phyloP scores from a whole-genome alignment of 2,888 invertebrate species.

The Luperina testacea region DNA sequence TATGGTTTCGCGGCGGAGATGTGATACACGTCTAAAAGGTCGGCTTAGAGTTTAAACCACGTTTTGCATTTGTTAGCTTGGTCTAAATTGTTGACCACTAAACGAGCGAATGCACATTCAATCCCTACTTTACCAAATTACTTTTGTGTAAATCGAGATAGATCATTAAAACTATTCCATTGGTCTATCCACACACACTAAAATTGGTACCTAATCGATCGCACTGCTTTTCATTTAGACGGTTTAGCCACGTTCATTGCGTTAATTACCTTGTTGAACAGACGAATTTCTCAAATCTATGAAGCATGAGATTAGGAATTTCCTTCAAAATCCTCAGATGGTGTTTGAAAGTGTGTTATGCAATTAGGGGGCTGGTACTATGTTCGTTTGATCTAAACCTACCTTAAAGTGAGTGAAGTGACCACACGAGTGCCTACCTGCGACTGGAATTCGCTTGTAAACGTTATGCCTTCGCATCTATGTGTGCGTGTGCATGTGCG shows the following conservation, averaged over 20 bases:
- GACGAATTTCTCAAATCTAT: background rate
- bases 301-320: background rate
- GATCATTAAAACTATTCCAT: background rate
- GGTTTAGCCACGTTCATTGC: background rate
- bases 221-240: background rate
- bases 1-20: no score
- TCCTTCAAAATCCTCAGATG: background rate
- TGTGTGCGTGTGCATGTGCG: background rate
- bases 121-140: background rate
- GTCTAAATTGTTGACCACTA: background rate
- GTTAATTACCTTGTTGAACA: background rate
- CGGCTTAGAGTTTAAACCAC: background rate
- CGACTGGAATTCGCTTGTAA: background rate
- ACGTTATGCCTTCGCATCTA: rapidly evolving
- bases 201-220: background rate
- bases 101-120: background rate
- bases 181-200: background rate
- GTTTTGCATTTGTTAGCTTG: background rate
- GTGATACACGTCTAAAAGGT: background rate
- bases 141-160: background rate
- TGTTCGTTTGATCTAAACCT: background rate
- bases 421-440: background rate
- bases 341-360: background rate
- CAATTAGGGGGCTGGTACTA: background rate
- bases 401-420: background rate